Evolutionary conservation across 1,140 invertebrate species (phyloP), one percentile per base, ranked within the genome.

Genomic region (Brachionus asplanchnoidis): DNA sequence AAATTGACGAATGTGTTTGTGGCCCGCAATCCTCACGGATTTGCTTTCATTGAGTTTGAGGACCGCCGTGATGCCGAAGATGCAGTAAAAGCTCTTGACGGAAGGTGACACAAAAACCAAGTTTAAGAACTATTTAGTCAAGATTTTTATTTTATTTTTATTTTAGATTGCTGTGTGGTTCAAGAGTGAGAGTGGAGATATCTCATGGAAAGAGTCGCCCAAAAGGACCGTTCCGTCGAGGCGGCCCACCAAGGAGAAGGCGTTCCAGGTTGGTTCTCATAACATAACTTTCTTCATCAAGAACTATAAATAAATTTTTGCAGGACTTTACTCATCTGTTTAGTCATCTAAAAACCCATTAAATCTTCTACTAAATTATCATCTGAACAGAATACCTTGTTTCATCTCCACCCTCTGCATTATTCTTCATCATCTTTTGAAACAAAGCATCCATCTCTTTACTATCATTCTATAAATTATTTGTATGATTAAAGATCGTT

Each of bases 1-100:
- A 94, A 94, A 36, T 90, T 98, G 85, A 93, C 94, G 86, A 97
- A 95, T 91, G 95, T 98, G 20, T 97, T 95, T 95, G 95, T 97
- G 3, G 96, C 95, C 0, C 91, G 95, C 87, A 97, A 97, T 78
- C 89, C 89, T n/a, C 87, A 89, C 26, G 89, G 96, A 44, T 98
- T 98, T 91, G 96, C 95, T 12, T 98, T 98, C 91, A 94, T 98
- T 17, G 95, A 97, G 89, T 98, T 96, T 90, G 96, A 98, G 90
- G 96, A 96, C 89, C 92, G 93, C 87, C 93, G 95, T 88, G 96
- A 98, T 91, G 96, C 96, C 7, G 95, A 96, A 88, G 96, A 98
- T 91, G 94, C 95, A 14, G 94, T 96, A n/a, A 91, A 95, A 87
- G 95, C 93, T 68, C 90, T 99, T 84, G 96, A 99, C 91, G 97